These are phyloP conservation scores for Brachyhypopomus occidentalis DNA, from an alignment of 2,113 vertebrate genomes.

Conservation along the genomic window DNA sequence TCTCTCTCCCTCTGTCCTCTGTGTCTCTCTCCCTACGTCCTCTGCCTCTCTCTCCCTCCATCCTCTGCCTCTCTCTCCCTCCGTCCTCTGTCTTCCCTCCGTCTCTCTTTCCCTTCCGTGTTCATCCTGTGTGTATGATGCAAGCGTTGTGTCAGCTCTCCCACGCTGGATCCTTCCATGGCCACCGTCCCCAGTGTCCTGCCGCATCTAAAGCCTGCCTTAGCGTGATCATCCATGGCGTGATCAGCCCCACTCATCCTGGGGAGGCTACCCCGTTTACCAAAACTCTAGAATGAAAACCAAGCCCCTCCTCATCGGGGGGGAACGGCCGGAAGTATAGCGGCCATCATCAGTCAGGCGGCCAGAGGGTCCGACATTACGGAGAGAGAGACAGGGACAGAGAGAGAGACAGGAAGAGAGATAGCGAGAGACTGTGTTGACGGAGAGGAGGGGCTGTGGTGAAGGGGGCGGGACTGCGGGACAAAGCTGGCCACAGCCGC, in stretches of 20 bases:
- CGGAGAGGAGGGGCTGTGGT: background rate
- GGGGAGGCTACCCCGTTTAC: no score
- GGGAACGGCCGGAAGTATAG: conserved; percentile 6
- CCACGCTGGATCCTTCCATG: conserved; percentile 49
- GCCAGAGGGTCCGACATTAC: background rate
- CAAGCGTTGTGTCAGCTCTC: conserved; percentile 57
- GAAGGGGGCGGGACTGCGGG: no score
- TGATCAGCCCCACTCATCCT: no score
- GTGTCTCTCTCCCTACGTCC: background rate
- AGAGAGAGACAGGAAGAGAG: background rate
- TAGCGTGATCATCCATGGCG: no score
- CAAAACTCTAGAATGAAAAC: no score
- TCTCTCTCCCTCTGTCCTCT: conserved; percentile 29
- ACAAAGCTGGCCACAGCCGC: no score
- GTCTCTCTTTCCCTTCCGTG: conserved; percentile 5
- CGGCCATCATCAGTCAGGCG: conserved; percentile 36
- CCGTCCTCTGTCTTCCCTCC: background rate
- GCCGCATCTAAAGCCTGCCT: no score
- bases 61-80: background rate
- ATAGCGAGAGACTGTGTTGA: background rate
- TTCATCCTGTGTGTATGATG: conserved; percentile 48
- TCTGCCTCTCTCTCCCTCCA: background rate
- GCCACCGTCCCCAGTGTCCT: conserved; percentile 33
- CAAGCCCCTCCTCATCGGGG: no score
- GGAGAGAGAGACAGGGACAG: background rate